Evolutionary conservation across 2,888 invertebrate species (phyloP), one percentile per base, ranked within the genome.

Genomic region (Chrysolina americana): DNA sequence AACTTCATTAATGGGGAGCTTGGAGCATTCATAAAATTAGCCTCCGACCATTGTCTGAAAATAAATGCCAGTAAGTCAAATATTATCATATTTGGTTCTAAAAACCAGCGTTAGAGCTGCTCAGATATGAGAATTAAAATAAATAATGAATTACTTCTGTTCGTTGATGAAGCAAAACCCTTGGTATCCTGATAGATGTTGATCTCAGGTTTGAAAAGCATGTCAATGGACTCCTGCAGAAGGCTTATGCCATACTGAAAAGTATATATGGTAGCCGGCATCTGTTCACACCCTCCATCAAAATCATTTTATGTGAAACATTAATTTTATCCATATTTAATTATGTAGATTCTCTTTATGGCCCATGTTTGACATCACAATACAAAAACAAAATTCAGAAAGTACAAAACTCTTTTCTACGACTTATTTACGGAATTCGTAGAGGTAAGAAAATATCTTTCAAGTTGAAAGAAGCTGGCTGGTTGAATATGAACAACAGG

Each of bases 391-490:
- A 44, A 44, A 15, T 44, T 10, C 44, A 44, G 44, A 44, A 44
- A 15, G 13, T 44, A 10, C 44, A 44, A n/a, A 63, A 63, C 21
- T 59, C 59, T 21, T 19, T 5, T 23, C 6, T 59, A 15, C 19
- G 59, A 23, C 63, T 63, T n/a, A 36, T 63, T 6, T 63, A 13
- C 41, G 28, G 63, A 13, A 23, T 63, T 13, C 8, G n/a, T 11
- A 63, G 41, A 17, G 23, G 63, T 13, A 11, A 63, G 36, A 23
- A 36, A n/a, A 63, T 63, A 3, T 36, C 36, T 63, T 23, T 9
- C n/a, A 36, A 41, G 41, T 63, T 63, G 63, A 63, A 63, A 41
- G 63, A 63, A 36, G 63, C 63, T 13, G 63, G 63, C 3, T 63
- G 63, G 63, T 41, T 63, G n/a, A 28, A 28, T 28, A 28, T 28